Percentiles rank a stretch among this genome's conserved stretches.
These are phyloP conservation scores for Palythoa heliodiscus DNA, from an alignment of 92 coral and sea anemone species.

Conservation along the genomic window DNA sequence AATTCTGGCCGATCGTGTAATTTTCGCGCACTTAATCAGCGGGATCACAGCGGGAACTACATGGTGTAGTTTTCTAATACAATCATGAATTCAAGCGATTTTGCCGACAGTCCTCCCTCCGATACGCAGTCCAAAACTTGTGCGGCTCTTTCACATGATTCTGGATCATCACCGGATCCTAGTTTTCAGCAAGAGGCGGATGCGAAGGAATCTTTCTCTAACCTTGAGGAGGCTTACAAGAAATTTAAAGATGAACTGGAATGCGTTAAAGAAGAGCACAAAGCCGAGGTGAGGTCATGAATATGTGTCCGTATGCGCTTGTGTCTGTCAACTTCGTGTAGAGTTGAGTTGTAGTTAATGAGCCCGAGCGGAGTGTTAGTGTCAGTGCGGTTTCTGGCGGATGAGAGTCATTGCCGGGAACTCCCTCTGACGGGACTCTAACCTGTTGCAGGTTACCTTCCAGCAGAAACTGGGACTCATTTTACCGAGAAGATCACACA, in stretches of 20 bases:
- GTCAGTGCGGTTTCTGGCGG: no score
- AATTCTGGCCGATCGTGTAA: background rate
- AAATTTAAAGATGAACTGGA: slow-evolving; percentile 56
- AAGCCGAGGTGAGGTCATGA: slow-evolving; percentile 45
- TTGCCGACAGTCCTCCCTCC: background rate
- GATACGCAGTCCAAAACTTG: background rate
- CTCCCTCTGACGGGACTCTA: no score
- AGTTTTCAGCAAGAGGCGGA: slow-evolving; percentile 51
- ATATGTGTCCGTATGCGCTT: background rate
- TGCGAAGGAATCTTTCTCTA: slow-evolving; percentile 58
- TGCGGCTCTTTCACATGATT: background rate
- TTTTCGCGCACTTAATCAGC: background rate
- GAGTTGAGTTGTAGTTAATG: background rate
- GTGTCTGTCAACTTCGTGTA: background rate
- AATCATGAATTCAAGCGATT: slow-evolving; percentile 12
- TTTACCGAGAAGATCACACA: no score
- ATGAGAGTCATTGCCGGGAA: no score
- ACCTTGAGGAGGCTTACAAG: slow-evolving; percentile 55
- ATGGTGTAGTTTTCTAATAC: background rate
- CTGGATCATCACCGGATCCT: slow-evolving; percentile 29
- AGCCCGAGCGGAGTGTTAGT: no score
- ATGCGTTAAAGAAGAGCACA: slow-evolving; percentile 48
- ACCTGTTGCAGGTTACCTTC: no score
- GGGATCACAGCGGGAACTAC: background rate
- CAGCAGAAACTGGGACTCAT: no score